Evolutionary conservation across 2,113 vertebrate species (phyloP).

Genomic region (Hucho hucho): DNA sequence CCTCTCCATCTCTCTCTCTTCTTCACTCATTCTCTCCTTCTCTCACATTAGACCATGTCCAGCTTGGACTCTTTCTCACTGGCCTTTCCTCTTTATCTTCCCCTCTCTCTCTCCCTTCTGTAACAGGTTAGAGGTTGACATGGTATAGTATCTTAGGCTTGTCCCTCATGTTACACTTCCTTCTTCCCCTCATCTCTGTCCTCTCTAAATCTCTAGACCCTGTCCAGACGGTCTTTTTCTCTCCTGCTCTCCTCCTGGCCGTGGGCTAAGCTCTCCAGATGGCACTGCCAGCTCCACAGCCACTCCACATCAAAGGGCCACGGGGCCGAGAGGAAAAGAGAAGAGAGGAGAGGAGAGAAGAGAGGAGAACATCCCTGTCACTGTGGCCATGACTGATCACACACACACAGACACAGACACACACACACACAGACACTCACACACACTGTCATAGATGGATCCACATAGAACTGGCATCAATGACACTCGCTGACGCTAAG

Average conservation of each 20-base stretch:
- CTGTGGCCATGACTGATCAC: constrained; percentile 7
- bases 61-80: not conserved
- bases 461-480: constrained; percentile 14
- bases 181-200: constrained; percentile 16
- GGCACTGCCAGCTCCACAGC: constrained; percentile 53
- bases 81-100: not conserved
- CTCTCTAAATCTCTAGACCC: constrained; percentile 16
- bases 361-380: constrained; percentile 18
- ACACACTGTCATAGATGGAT: not conserved
- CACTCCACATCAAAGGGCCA: constrained; percentile 52
- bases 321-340: not conserved
- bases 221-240: constrained; percentile 34
- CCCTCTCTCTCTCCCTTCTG: constrained; percentile 16
- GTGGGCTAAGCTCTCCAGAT: constrained; percentile 55
- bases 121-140: constrained; percentile 19
- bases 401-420: constrained; percentile 12
- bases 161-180: constrained; percentile 24
- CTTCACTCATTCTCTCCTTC: not conserved
- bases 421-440: constrained; percentile 8
- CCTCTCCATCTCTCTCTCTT: not conserved
- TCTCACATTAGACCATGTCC: not conserved
- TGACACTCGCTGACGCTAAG: constrained; percentile 6
- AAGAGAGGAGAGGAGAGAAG: too few relatives aligned
- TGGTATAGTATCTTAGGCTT: constrained; percentile 9
- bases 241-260: constrained; percentile 23